phyloP scores from a whole-genome alignment of 2,888 invertebrate species.

The Zelleria hepariella region DNA sequence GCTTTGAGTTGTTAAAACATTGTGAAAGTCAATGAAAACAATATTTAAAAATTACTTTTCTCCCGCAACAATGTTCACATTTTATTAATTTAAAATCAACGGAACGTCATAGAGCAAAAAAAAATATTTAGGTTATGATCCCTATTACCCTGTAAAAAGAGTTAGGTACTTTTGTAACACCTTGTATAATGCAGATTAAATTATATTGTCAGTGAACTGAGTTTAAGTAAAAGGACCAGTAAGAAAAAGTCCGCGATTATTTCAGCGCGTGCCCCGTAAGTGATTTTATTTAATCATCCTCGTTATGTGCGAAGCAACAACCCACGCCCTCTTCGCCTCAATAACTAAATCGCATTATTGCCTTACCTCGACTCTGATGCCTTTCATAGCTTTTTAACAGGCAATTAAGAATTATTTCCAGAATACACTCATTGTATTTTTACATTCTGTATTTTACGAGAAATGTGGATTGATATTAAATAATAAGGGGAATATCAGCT shows the following conservation, averaged over 20 bases:
- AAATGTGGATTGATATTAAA: background rate
- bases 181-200: no score
- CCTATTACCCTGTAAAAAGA: no score
- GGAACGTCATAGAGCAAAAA: no score
- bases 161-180: no score
- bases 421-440: background rate
- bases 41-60: no score
- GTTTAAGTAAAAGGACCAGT: background rate
- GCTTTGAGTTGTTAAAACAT: no score
- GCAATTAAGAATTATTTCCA: background rate
- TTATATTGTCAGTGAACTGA: background rate
- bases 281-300: background rate
- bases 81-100: no score
- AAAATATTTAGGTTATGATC: no score
- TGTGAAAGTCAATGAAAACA: no score
- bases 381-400: conserved; percentile 12
- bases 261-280: background rate
- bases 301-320: conserved; percentile 19
- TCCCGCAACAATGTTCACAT: no score
- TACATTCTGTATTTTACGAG: background rate
- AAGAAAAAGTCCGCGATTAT: background rate
- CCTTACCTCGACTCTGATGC: conserved; percentile 7
- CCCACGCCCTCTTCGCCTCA: conserved; percentile 17
- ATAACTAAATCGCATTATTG: conserved; percentile 13
- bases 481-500: no score